A percentile compares a stretch with the other conserved stretches of the same genome.
Conservation (phyloP, 2,113 vertebrate genomes). For the Platysteira castanea region DNA sequence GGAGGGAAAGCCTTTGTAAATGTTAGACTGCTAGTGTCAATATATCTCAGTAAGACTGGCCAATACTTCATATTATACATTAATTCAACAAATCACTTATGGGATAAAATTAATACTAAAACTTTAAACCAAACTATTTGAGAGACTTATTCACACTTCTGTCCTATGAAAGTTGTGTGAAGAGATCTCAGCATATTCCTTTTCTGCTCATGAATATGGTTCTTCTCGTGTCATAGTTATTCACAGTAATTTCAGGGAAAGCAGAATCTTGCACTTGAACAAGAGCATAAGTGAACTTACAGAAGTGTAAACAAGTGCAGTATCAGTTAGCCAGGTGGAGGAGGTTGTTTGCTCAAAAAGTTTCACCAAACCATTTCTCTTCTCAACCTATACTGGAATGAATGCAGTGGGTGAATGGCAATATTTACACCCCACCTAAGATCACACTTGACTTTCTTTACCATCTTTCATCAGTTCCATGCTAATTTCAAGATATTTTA, state of each 20-base stretch:
- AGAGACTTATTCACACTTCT: not conserved
- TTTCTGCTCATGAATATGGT: not conserved
- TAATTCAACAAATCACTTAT: not conserved
- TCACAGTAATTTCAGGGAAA: not conserved
- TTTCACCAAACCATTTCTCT: not conserved
- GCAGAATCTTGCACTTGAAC: not conserved
- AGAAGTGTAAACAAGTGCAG: not conserved
- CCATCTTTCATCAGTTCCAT: not conserved
- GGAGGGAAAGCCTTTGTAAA: not conserved
- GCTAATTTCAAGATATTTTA: not conserved
- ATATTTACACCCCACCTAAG: not conserved
- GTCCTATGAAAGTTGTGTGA: not conserved
- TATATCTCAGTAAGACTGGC: not conserved
- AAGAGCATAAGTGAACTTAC: not conserved
- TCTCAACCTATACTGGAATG: not conserved
- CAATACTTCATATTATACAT: not conserved
- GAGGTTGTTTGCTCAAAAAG: not conserved
- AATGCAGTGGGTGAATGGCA: not conserved
- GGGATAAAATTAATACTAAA: not conserved
- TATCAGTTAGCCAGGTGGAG: not conserved
- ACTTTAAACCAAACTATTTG: not conserved
- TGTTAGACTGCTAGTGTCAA: not conserved
- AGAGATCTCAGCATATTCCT: not conserved
- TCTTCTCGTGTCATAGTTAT: not conserved
- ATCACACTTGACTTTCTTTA: not conserved